Base-by-base conservation (phyloP, 2,797 vertebrate genomes). In the Podarcis siculus region DNA sequence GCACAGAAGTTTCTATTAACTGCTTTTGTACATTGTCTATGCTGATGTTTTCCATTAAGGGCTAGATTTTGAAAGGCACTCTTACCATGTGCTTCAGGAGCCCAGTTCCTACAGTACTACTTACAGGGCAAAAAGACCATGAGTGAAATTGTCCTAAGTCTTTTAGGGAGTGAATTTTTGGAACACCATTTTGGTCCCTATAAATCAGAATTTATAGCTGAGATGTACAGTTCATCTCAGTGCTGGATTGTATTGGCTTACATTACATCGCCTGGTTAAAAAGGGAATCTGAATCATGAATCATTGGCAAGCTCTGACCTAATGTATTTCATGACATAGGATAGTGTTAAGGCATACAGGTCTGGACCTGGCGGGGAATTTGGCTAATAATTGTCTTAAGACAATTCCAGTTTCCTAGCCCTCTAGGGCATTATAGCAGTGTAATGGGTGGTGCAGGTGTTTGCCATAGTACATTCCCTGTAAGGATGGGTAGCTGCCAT, bases 41-140 rank as follows among this genome's bases (percentile, higher is more conserved):
- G 37, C 25, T 21, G 1, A 0, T 1, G 0, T 0, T 0, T 82
- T 30, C 27, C 0, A 37, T 73, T 7, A 64, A 8, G 1, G 35
- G 10, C 19, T n/a, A 64, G 45, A 19, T 73, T n/a, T 21, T 64
- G 67, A 35, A 69, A 79, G 37, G 27, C 58, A 5, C 39, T 45
- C 37, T n/a, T 71, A 45, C 27, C 39, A 19, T 0, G 2, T 7
- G 0, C 25, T 0, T 0, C 0, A 39, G 23, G 7, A 37, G 71
- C 15, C 12, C 8, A 13, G 30, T 1, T 5, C 1, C 2, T 30
- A 45, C 2, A 5, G 27, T 0, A 6, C 0, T 0, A 10, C 2
- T 37, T 32, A 0, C 0, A 0, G 8, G 1, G 27, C 9, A 4
- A 64, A 75, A 17, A 64, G 61, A 64, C 19, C 17, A 4, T 69